Evolutionary conservation across 2,113 vertebrate species (phyloP).

Genomic region (Empidonax traillii): DNA sequence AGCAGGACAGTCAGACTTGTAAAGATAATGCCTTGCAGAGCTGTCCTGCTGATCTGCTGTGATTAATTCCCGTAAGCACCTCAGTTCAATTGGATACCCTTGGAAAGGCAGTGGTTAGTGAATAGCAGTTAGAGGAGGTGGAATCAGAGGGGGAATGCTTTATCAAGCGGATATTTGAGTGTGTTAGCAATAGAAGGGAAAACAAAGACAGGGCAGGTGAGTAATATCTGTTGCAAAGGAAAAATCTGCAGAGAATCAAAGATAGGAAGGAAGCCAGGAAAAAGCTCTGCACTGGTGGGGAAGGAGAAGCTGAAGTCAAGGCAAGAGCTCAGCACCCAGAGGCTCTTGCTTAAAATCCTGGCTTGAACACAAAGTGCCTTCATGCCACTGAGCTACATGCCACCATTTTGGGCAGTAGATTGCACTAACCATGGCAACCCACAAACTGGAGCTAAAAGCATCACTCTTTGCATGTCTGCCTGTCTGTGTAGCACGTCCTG

Average conservation of each 20-base stretch:
- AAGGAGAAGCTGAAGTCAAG: not conserved
- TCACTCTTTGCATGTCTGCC: rapidly evolving
- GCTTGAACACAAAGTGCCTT: not conserved
- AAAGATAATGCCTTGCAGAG: not conserved
- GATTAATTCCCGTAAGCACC: not conserved
- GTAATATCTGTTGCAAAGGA: constrained; percentile 2
- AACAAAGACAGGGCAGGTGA: constrained; percentile 48
- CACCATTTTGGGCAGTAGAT: not conserved
- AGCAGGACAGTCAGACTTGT: not conserved
- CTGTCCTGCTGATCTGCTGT: not conserved
- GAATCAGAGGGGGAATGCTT: not conserved
- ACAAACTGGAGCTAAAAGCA: not conserved
- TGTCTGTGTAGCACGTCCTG: not conserved
- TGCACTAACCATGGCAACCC: not conserved
- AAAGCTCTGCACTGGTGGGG: not conserved
- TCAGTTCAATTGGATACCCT: not conserved
- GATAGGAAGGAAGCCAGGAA: not conserved
- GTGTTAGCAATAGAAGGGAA: not conserved
- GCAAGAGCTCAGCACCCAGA: rapidly evolving
- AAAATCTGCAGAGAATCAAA: not conserved
- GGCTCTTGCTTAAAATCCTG: not conserved
- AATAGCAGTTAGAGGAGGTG: not conserved
- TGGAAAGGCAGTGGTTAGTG: not conserved
- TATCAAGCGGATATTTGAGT: not conserved
- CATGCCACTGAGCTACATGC: not conserved